Percentiles rank a stretch among this genome's conserved stretches.
These are phyloP conservation scores for Lacerta bilineata DNA, from an alignment of 2,797 vertebrate species.

Conservation along the genomic window DNA sequence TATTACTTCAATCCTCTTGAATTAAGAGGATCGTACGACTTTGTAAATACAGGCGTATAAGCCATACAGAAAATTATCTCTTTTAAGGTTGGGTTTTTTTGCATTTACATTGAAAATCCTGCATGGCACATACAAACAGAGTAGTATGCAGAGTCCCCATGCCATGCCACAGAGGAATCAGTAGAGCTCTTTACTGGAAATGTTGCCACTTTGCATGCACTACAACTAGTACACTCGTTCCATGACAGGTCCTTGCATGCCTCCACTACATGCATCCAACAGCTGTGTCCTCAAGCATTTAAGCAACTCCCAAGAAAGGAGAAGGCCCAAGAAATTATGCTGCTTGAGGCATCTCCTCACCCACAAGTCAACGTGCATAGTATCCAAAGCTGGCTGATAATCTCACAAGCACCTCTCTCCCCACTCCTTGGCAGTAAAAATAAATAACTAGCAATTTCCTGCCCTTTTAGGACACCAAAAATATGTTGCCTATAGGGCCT, in stretches of 20 bases:
- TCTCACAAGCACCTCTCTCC: no score
- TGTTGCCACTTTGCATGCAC: no score
- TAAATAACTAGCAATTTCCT: no score
- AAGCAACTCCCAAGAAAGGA: background rate
- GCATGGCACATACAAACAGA: background rate
- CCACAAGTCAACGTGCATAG: no score
- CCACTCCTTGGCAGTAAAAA: no score
- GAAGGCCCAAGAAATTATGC: no score
- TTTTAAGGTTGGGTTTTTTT: no score
- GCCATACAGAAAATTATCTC: background rate
- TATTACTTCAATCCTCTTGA: background rate
- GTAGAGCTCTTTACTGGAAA: no score
- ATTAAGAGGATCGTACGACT: background rate
- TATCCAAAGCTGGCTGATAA: no score
- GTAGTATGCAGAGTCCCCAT: background rate
- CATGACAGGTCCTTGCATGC: background rate
- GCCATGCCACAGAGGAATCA: background rate
- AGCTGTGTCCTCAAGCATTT: background rate
- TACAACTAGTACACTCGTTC: background rate
- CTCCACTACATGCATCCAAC: background rate
- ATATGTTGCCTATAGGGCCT: no score
- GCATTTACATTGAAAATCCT: background rate
- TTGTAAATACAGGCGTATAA: background rate
- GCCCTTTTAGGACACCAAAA: no score
- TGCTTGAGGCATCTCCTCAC: no score